Conservation (phyloP, 2,113 vertebrate genomes). For the Ursus arctos region DNA sequence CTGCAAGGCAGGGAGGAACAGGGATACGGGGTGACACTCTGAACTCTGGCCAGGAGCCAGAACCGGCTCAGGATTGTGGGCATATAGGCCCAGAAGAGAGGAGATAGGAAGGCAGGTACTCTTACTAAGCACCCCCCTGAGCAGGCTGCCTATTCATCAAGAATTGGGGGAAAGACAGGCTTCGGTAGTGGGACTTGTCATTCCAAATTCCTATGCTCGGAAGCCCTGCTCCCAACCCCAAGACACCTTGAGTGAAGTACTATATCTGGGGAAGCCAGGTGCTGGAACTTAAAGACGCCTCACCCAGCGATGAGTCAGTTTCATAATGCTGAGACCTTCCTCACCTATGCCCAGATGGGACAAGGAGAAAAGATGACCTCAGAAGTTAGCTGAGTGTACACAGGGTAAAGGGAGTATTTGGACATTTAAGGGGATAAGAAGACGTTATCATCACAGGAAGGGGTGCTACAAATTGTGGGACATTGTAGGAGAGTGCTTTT, state of each 20-base stretch:
- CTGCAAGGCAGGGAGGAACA: conserved; percentile 74
- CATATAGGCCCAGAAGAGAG: not conserved
- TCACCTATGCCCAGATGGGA: not conserved
- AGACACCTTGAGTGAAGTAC: conserved; percentile 37
- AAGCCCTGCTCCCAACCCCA: conserved; percentile 34
- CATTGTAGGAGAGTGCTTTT: not conserved
- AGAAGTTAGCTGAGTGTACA: conserved; percentile 49
- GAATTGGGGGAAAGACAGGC: not conserved
- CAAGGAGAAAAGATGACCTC: conserved; percentile 29
- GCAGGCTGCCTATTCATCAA: not conserved
- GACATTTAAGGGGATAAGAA: not conserved
- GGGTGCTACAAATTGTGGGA: not conserved
- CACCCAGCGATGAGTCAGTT: not conserved
- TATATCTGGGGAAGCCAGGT: not conserved
- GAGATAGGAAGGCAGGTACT: conserved; percentile 9
- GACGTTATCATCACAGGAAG: not conserved
- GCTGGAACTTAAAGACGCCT: conserved; percentile 30
- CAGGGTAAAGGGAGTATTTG: not conserved
- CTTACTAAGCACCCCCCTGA: not conserved
- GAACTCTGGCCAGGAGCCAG: conserved; percentile 15
- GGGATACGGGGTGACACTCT: not conserved
- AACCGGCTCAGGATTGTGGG: conserved; percentile 13
- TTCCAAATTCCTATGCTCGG: conserved; percentile 31
- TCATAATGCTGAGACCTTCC: not conserved
- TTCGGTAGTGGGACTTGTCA: not conserved